Evolutionary conservation across 2,113 vertebrate genomes (phyloP), one percentile per base, ranked within the genome.

Genomic region (Corapipo altera): DNA sequence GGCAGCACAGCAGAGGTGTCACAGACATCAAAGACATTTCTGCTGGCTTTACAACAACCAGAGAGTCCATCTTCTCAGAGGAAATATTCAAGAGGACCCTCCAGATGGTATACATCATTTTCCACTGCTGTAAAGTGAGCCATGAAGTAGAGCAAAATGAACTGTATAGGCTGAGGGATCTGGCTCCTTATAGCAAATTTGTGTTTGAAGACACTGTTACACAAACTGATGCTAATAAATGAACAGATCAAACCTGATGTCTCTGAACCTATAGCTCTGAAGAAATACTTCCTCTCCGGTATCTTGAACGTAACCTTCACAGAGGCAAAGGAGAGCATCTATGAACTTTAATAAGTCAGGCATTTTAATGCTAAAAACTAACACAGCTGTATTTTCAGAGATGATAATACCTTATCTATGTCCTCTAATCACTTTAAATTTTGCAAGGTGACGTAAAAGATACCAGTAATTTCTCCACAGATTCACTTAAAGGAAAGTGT

Each of bases 31-130:
- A 92, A 93, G 92, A 80, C 61, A 91, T 59, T 65, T 84, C 85
- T 84, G 33, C 61, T 89, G 92, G 83, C 72, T 94, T 82, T 86
- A 72, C 27, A 88, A 21, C 79, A 93, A 52, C n/a, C 27, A 78
- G 51, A 92, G 71, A 92, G 73, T 35, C 80, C 80, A 85, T 93
- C 82, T 92, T 74, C 61, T 35, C 37, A 78, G 69, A 86, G 76
- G 59, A 77, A 91, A 91, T 69, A 76, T 54, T 86, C 92, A 93
- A 73, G 39, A 93, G 37, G 77, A 77, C 44, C 70, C 48, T 87
- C 82, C 93, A 96, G 90, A 73, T 94, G 88, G 82, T 95, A 93
- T 39, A 39, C 24, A 91, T 96, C 71, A 88, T 70, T 88, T 95
- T 90, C 71, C 90, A 88, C 82, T 90, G 65, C 75, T 84, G 51